A percentile compares a stretch with the other conserved stretches of the same genome.
Conservation (phyloP, 2,888 invertebrate genomes). For the Diabrotica balteata region DNA sequence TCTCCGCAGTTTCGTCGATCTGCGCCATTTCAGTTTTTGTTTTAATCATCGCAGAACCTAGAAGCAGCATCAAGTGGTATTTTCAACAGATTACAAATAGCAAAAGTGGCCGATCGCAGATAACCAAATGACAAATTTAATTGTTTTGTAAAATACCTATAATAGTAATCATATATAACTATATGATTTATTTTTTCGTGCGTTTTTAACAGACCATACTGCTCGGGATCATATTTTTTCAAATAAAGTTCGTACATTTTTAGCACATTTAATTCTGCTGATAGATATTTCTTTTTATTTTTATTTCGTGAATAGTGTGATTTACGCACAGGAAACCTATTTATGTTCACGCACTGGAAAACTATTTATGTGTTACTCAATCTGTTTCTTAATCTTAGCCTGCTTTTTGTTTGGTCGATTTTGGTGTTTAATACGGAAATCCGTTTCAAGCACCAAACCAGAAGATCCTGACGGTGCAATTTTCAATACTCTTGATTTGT, state of each 20-base stretch:
- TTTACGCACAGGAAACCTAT: too few relatives aligned
- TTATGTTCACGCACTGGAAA: too few relatives aligned
- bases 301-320: too few relatives aligned
- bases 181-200: background rate
- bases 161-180: too few relatives aligned
- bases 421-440: conserved; percentile 6
- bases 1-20: conserved; percentile 3
- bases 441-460: conserved; percentile 5
- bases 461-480: conserved; percentile 2
- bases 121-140: conserved; percentile 9
- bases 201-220: background rate
- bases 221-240: too few relatives aligned
- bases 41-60: conserved; percentile 12
- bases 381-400: too few relatives aligned
- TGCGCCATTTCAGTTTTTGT: too few relatives aligned
- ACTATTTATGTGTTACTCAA: too few relatives aligned
- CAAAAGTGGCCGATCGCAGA: conserved; percentile 16
- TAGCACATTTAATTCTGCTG: too few relatives aligned
- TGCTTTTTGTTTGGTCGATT: conserved; percentile 13
- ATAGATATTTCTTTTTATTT: too few relatives aligned
- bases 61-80: conserved; percentile 3
- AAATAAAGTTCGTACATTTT: too few relatives aligned
- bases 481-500: background rate
- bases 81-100: conserved; percentile 10
- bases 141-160: background rate